Base-by-base conservation (phyloP, 2,797 vertebrate species). In the Chaenodraco wilsoni region DNA sequence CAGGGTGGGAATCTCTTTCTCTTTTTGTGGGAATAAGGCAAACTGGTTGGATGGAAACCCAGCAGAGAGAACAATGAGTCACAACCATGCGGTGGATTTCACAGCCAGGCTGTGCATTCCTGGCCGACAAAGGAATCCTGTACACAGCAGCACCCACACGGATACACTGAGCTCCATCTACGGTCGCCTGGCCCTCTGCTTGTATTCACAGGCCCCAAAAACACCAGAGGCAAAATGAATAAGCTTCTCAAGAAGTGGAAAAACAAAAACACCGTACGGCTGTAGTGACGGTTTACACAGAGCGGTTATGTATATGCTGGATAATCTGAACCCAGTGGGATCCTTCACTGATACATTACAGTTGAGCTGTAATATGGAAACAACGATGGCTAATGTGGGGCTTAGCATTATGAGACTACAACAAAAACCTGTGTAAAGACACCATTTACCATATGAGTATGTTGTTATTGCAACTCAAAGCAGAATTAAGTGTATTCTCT, bases 51-150 rank as follows among this genome's bases (percentile, higher is more conserved):
- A 89, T 87, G 81, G 91, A 87, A 89, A 91, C 83, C 86, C 55
- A 45, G 70, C 71, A 40, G 64, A 74, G 64, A 74, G 82, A 87
- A 88, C 89, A 91, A 88, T 87, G 89, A 92, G 75, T 90, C 88
- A 91, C 84, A 84, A 61, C 85, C 87, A 77, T 71, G 89, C 72
- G 23, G 83, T 84, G 86, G 82, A 87, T 93, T 91, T 93, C 90
- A 87, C 91, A 93, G 87, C 46, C 82, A 79, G 82, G 79, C 88
- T 84, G 91, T 83, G 89, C 88, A 93, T 94, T 94, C 91, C 92
- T 88, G 86, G 69, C 76, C 78, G 67, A 92, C 91, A 93, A 91
- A 90, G 83, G 85, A 90, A 89, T 90, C 84, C 88, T 85, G 80
- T 79, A 84, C 87, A 80, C 84, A 89, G 83, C 83, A 89, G 83